Percentiles rank a stretch among this genome's conserved stretches.
Evolutionary conservation across 1,140 invertebrate genomes (phyloP).

Genomic region (Drepana arcuata): DNA sequence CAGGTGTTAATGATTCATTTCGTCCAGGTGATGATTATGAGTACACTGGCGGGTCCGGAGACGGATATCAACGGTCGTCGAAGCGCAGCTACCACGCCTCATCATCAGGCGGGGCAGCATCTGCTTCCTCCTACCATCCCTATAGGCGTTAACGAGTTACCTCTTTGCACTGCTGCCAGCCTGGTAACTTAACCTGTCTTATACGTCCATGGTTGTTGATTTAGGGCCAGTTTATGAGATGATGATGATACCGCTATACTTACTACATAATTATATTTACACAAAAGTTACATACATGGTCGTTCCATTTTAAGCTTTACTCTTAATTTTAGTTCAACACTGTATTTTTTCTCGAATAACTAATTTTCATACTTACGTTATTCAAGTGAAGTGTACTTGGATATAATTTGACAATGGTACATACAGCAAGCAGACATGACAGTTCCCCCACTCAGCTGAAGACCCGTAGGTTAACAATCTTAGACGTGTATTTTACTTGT

Average conservation of each 20-base stretch:
- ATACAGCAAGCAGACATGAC: not conserved
- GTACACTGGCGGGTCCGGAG: constrained; percentile 59
- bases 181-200: not conserved
- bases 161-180: not conserved
- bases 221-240: not conserved
- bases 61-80: constrained; percentile 54
- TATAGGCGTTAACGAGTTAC: constrained; percentile 54
- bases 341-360: too few relatives aligned
- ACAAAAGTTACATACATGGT: too few relatives aligned
- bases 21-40: constrained; percentile 61
- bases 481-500: constrained; percentile 25
- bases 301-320: too few relatives aligned
- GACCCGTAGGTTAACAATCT: constrained; percentile 1
- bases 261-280: too few relatives aligned
- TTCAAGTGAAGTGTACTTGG: not conserved
- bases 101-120: constrained; percentile 35
- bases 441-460: not conserved
- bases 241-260: too few relatives aligned
- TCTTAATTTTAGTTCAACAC: too few relatives aligned
- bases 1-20: constrained; percentile 15
- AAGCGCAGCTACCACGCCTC: constrained; percentile 55
- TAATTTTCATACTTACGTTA: not conserved
- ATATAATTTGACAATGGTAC: not conserved
- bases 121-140: constrained; percentile 61
- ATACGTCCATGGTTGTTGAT: not conserved